Conservation (phyloP, 2,888 invertebrate species). For the Phania funesta region DNA sequence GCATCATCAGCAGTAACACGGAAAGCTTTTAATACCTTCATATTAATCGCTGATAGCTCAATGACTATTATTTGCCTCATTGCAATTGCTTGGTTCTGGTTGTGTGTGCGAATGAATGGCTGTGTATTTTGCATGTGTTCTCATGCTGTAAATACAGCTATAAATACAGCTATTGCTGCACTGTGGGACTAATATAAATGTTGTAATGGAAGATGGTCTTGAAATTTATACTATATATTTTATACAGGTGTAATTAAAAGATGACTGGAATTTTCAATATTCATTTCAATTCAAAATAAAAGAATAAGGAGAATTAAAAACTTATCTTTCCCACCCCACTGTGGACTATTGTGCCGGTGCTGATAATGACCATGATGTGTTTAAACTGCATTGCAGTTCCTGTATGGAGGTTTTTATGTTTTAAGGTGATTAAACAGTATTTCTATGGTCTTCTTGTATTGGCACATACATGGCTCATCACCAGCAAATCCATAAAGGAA, state of each 20-base stretch:
- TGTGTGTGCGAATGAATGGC: too few species aligned
- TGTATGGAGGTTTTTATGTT: slow-evolving; percentile 19
- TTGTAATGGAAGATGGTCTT: background rate
- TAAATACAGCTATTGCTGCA: background rate
- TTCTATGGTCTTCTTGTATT: background rate
- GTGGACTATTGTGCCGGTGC: slow-evolving; percentile 4
- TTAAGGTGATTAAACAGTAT: slow-evolving; percentile 31
- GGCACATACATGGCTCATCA: slow-evolving; percentile 9
- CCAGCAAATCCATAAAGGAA: slow-evolving; percentile 12
- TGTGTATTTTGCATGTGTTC: background rate
- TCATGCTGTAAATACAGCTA: background rate
- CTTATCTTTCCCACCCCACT: background rate
- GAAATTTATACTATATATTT: background rate
- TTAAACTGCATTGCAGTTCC: background rate
- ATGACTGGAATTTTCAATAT: too few species aligned
- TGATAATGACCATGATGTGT: background rate
- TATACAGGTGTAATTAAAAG: too few species aligned
- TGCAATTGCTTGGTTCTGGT: background rate
- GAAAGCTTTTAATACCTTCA: slow-evolving; percentile 22
- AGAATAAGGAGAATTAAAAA: background rate
- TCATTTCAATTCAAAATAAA: background rate
- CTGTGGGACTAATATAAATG: background rate
- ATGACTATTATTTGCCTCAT: slow-evolving; percentile 13
- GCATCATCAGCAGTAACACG: background rate
- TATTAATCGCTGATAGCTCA: background rate